Evolutionary conservation across 2,113 vertebrate species (phyloP), one percentile per base, ranked within the genome.

Genomic region (Pandion haliaetus): DNA sequence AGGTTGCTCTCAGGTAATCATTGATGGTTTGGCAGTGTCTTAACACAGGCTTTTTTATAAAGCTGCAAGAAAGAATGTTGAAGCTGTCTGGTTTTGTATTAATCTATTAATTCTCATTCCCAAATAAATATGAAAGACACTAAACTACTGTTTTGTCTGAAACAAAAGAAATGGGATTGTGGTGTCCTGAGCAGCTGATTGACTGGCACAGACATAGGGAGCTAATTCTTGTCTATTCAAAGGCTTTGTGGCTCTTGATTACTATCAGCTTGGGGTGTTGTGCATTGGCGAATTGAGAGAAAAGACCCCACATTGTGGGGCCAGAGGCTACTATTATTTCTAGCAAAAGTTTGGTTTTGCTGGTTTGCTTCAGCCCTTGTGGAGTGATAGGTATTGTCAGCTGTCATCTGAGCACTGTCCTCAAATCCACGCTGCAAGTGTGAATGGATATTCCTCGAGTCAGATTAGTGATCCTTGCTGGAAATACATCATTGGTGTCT

Each of bases 181-280:
- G 20, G 34, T 44, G 47, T 73, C 54, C 2, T 0, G 42, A 74
- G 81, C 86, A 72, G 73, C 71, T 62, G 74, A 82, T 81, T 73
- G 89, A 91, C 52, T 77, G 65, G 54, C 62, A 77, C 71, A 76
- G 66, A 28, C 54, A 16, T 0, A 59, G 45, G 58, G 54, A 94
- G 62, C 62, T 85, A 70, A 87, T 91, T 95, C 86, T 87, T 80
- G 32, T n/a, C 54, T 82, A 4, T 72, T 79, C 86, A 88, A 65
- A 91, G 50, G 66, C 93, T 90, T 93, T 90, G 71, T 91, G 82
- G 42, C n/a, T 93, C 38, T 87, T 55, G 62, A 73, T 94, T 76
- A 70, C 21, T 55, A 76, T 70, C 69, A 85, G 87, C 36, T 91
- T 70, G 74, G 57, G 72, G 32, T 70, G 61, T 61, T 82, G 45